A percentile compares a stretch with the other conserved stretches of the same genome.
Conservation (phyloP, 2,113 vertebrate genomes). For the Pristiophorus japonicus region DNA sequence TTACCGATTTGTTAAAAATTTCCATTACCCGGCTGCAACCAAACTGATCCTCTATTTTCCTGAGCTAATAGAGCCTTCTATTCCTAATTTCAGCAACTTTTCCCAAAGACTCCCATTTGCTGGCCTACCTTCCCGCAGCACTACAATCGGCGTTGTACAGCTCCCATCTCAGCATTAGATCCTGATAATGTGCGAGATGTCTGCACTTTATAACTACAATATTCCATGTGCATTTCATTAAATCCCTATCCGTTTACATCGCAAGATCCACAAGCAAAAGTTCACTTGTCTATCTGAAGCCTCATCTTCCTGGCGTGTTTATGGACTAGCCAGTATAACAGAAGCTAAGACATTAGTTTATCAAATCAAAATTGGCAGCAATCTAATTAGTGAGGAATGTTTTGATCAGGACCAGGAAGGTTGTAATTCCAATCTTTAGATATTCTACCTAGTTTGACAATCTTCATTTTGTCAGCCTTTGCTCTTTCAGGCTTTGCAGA, state of each 20-base stretch:
- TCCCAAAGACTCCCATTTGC: not conserved
- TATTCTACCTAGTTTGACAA: constrained; percentile 41
- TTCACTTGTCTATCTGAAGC: not conserved
- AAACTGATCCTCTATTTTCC: too few species aligned
- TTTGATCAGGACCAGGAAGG: not conserved
- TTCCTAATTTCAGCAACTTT: not conserved
- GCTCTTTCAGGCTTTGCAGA: constrained; percentile 70
- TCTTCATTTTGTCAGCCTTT: constrained; percentile 58
- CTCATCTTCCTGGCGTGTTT: not conserved
- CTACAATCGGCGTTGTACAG: not conserved
- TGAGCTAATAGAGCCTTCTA: too few species aligned
- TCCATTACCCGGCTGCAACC: too few species aligned
- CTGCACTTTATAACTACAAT: not conserved
- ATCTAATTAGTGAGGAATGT: not conserved
- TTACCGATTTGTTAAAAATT: too few species aligned
- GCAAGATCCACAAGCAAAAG: not conserved
- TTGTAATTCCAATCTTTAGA: not conserved
- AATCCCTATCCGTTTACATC: not conserved
- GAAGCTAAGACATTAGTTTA: not conserved
- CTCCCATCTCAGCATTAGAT: not conserved
- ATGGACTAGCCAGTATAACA: not conserved
- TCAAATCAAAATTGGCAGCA: not conserved
- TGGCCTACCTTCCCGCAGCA: not conserved
- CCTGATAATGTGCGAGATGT: not conserved
- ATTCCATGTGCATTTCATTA: not conserved